Evolutionary conservation across 2,797 vertebrate genomes (phyloP).

Genomic region (Novumbra hubbsi): DNA sequence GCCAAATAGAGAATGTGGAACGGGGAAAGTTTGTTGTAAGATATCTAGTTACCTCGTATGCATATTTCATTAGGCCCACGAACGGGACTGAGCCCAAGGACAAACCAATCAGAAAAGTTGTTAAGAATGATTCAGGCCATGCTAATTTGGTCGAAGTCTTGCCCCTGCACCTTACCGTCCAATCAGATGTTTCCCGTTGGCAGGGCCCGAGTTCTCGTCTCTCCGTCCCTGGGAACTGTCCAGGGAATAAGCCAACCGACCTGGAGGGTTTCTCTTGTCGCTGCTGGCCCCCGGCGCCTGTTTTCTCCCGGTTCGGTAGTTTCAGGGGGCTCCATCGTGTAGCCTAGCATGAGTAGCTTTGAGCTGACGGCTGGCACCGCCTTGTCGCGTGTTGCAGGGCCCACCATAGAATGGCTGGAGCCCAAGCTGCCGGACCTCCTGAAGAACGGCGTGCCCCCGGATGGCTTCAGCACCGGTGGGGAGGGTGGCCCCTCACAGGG

Average conservation of each 20-base stretch:
- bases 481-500: conserved; percentile 76
- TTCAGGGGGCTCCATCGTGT: conserved; percentile 19
- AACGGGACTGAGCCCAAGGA: conserved; percentile 49
- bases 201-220: conserved; percentile 49
- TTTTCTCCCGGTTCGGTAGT: background rate
- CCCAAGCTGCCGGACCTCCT: conserved; percentile 91
- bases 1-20: conserved; percentile 17
- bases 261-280: conserved; percentile 11
- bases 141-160: conserved; percentile 50
- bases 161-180: conserved; percentile 47
- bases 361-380: conserved; percentile 59
- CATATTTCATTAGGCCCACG: conserved; percentile 76
- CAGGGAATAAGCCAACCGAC: conserved; percentile 25
- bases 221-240: conserved; percentile 36
- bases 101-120: conserved; percentile 68
- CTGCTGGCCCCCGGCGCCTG: conserved; percentile 4
- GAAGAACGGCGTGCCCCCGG: conserved; percentile 86
- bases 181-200: conserved; percentile 54
- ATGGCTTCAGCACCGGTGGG: conserved; percentile 72
- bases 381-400: conserved; percentile 80
- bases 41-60: conserved; percentile 77
- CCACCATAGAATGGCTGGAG: conserved; percentile 94
- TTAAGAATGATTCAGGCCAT: conserved; percentile 32
- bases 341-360: conserved; percentile 61
- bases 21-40: conserved; percentile 34